Evolutionary conservation across 2,113 vertebrate genomes (phyloP), one percentile per base, ranked within the genome.

Genomic region (Pachyramphus minor): DNA sequence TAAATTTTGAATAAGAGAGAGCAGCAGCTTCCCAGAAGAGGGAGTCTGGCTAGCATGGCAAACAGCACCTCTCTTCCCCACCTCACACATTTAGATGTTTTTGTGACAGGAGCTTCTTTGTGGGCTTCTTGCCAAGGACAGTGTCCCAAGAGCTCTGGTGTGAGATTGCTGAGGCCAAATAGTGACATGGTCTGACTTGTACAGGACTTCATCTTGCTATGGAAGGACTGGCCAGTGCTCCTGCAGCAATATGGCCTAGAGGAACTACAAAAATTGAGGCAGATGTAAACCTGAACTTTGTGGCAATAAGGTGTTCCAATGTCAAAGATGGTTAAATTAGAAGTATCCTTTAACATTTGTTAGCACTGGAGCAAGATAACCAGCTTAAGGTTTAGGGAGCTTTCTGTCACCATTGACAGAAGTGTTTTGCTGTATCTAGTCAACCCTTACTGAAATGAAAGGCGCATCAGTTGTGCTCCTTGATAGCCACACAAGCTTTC

Each of bases 51-150:
- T 12, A 35, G 21, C 5, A 9, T 25, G 12, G 35, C 15, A 76
- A 42, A 30, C 4, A 68, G 3, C 42, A 7, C 64, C 6, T 5
- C 13, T 28, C 24, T 68, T 66, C 20, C 14, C 5, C 16, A 49
- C 8, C 4, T 20, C 23, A 8, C 0, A 0, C 15, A 44, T 41
- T 52, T 44, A 37, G 4, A 33, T 1, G 0, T 17, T 30, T 16
- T 50, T 71, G 23, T n/a, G 6, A 21, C 28, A 3, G 30, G 7
- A 6, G 2, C 0, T 58, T 7, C 5, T 23, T 21, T 13, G 0
- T 41, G 31, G 20, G 14, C 2, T 5, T 78, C 21, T 55, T 74
- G 25, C 12, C 11, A 24, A 45, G 9, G 60, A 19, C 4, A 13
- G 4, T 30, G 42, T 47, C 21, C 15, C 20, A 47, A 31, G 83